Conservation (phyloP, 2,797 vertebrate genomes). For the Choloepus didactylus region DNA sequence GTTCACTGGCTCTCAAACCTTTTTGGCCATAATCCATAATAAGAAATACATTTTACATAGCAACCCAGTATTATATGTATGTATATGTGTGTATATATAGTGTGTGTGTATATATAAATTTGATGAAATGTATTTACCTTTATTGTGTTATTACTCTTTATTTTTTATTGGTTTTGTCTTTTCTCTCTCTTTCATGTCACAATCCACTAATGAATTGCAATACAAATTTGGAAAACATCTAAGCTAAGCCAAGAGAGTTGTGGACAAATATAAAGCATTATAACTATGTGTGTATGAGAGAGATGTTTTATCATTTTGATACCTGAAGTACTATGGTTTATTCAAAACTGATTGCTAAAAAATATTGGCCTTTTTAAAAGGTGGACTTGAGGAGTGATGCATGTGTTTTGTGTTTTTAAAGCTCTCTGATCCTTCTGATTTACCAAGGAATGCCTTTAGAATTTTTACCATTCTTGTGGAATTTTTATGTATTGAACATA, state of each 20-base stretch:
- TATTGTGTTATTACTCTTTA: not conserved
- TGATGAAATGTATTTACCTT: constrained; percentile 56
- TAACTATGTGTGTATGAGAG: not conserved
- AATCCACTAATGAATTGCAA: constrained; percentile 2
- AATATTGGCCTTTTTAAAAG: constrained; percentile 28
- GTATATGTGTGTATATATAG: accelerated
- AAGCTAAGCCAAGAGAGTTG: constrained; percentile 8
- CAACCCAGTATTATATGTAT: not conserved
- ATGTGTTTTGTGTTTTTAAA: constrained; percentile 85
- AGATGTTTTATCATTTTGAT: constrained; percentile 19
- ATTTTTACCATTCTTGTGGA: constrained; percentile 98
- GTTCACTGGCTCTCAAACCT: constrained; percentile 31
- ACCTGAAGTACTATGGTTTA: not conserved
- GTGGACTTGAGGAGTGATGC: constrained; percentile 52
- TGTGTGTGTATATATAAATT: not conserved
- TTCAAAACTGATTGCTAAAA: constrained; percentile 14
- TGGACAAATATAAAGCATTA: not conserved
- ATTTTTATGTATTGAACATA: constrained; percentile 98
- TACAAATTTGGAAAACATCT: constrained; percentile 17
- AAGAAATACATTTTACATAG: constrained; percentile 10
- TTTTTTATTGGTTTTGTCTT: not conserved
- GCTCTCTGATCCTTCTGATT: constrained; percentile 98
- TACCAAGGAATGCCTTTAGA: constrained; percentile 98
- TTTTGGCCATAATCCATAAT: not conserved
- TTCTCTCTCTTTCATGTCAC: not conserved